Conservation (phyloP, 2,797 vertebrate species). For the Cryptoprocta ferox region DNA sequence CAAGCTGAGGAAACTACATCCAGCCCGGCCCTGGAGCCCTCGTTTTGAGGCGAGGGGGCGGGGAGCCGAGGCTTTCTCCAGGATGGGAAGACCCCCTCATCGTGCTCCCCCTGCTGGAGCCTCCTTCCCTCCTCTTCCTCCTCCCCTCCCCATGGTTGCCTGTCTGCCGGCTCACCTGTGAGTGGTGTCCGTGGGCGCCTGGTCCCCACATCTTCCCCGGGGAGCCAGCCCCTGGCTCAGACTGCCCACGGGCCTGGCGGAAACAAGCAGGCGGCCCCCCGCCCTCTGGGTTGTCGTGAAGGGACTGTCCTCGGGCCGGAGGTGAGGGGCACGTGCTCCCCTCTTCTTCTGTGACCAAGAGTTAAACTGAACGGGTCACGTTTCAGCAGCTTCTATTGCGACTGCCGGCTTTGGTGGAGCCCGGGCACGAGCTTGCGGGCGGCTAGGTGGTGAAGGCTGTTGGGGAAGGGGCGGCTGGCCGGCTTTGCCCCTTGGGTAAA, state of each 20-base stretch:
- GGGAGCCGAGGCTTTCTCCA: background rate
- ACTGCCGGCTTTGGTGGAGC: background rate
- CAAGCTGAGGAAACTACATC: too few relatives aligned
- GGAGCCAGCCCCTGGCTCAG: too few relatives aligned
- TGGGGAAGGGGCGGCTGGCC: background rate
- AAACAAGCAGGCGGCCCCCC: background rate
- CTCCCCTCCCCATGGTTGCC: background rate
- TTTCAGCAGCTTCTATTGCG: background rate
- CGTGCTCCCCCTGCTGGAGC: background rate
- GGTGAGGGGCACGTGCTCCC: accelerated
- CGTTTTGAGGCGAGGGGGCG: background rate
- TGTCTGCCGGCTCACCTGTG: background rate
- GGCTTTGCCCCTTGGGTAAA: accelerated
- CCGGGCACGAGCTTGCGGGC: background rate
- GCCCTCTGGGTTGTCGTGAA: background rate
- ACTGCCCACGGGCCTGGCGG: background rate
- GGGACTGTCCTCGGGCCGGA: background rate
- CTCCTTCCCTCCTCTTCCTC: background rate
- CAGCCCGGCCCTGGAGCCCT: too few relatives aligned
- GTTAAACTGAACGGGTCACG: background rate
- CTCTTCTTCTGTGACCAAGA: background rate
- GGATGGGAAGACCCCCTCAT: background rate
- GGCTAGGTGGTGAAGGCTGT: accelerated
- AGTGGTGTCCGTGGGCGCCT: background rate
- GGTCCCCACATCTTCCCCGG: background rate